These are phyloP conservation scores for Elaphurus davidianus DNA, from an alignment of 2,113 vertebrate species.

Conservation along the genomic window DNA sequence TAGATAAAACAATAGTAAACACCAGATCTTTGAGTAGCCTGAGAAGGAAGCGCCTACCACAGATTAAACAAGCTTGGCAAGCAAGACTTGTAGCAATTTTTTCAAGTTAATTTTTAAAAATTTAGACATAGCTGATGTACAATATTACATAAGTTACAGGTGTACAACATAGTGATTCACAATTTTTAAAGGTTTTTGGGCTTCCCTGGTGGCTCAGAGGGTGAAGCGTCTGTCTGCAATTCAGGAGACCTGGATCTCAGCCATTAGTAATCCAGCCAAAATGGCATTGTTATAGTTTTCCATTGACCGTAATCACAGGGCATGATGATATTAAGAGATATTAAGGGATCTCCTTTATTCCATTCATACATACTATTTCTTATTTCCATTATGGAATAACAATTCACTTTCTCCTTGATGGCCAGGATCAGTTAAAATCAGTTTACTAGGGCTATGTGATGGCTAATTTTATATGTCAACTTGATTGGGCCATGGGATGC, in stretches of 20 bases:
- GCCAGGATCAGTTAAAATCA: background rate
- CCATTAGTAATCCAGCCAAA: background rate
- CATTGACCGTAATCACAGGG: background rate
- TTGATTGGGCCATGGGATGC: background rate
- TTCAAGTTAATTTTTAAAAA: background rate
- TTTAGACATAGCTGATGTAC: background rate
- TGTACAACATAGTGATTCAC: background rate
- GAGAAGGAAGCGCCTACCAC: background rate
- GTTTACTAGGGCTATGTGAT: background rate
- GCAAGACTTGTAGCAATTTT: background rate
- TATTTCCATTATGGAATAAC: background rate
- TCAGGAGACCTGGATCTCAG: background rate
- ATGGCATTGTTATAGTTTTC: background rate
- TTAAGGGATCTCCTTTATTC: background rate
- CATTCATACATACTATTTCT: background rate
- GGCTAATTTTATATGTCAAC: background rate
- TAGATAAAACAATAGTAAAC: background rate
- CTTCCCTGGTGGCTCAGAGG: background rate
- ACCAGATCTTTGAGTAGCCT: background rate
- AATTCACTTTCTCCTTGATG: background rate
- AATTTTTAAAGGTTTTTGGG: background rate
- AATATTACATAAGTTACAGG: background rate
- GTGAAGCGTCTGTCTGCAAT: background rate
- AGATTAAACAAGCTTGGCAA: background rate
- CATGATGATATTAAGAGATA: background rate